A percentile compares a stretch with the other conserved stretches of the same genome.
phyloP scores from a whole-genome alignment of 2,113 vertebrate species.

The Trichomycterus rosablanca region DNA sequence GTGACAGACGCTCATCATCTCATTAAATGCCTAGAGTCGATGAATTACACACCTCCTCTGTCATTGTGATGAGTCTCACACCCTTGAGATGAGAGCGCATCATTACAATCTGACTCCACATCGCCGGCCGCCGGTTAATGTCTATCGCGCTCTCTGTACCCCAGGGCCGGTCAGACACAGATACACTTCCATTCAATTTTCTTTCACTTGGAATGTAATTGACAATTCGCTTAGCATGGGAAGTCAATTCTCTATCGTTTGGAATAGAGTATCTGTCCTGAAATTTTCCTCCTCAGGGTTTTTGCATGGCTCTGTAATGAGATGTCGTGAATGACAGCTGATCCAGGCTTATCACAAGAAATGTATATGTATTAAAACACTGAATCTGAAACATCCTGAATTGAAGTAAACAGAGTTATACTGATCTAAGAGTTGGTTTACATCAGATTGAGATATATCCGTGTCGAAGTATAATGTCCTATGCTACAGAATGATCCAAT shows the following conservation, averaged over 20 bases:
- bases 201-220: slow-evolving; percentile 57
- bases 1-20: slow-evolving; percentile 48
- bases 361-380: background rate
- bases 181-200: slow-evolving; percentile 58
- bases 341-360: slow-evolving; percentile 21
- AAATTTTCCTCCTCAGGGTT: too few species aligned
- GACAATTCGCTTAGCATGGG: slow-evolving; percentile 58
- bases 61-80: slow-evolving; percentile 37
- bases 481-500: too few species aligned
- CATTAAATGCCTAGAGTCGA: slow-evolving; percentile 47
- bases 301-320: slow-evolving; percentile 51
- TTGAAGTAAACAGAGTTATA: background rate
- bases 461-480: too few species aligned
- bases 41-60: slow-evolving; percentile 44
- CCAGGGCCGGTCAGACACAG: slow-evolving; percentile 59
- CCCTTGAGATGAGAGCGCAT: slow-evolving; percentile 39
- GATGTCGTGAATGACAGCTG: slow-evolving; percentile 32
- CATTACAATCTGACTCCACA: slow-evolving; percentile 41
- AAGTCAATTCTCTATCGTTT: slow-evolving; percentile 63
- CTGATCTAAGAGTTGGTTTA: background rate
- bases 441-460: too few species aligned
- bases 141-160: slow-evolving; percentile 50
- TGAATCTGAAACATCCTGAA: too few species aligned
- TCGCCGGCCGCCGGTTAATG: slow-evolving; percentile 39
- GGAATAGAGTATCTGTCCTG: slow-evolving; percentile 47